Base-by-base conservation (phyloP, 2,888 invertebrate species). In the Acrocera orbiculus region DNA sequence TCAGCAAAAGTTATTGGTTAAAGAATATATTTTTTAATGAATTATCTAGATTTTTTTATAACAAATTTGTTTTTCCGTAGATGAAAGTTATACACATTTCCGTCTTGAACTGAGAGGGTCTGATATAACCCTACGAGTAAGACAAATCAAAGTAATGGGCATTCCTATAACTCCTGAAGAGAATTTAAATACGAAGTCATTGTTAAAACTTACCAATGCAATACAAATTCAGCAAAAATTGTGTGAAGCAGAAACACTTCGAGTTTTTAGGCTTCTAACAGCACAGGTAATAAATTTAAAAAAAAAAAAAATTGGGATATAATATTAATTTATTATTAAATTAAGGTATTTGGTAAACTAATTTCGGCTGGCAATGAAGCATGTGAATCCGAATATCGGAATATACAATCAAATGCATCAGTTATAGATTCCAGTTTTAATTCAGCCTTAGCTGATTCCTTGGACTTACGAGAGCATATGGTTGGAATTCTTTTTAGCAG, bases 401-500 rank as follows among this genome's bases (percentile, higher is more conserved):
- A n/a, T n/a, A n/a, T n/a, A n/a, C n/a, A n/a, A n/a, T 77, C 38
- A 13, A 40, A 42, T 15, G 43, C 44, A 8, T 37, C 63, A 53
- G 55, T 32, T 49, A 57, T 46, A 47, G 52, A 51, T 19, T 47
- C 46, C 1, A 53, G 51, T 48, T 53, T 36, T 36, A 55, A 41
- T 47, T 58, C 40, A 34, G 50, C 58, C 41, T 40, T 60, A 5
- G 59, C 58, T 1, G 61, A 60, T 38, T 69, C 69, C 16, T 66
- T 75, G 30, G 86, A 89, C 51, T 64, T 95, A 6, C 73, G 90
- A 27, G 93, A 93, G 52, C 93, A 93, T 53, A 89, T 95, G 71
- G 93, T 93, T 27, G 92, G 93, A 39, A 93, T 95, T 47, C 64
- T 95, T 29, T 95, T 93, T 58, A 87, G 89, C 36, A 73, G 92